Percentiles rank a stretch among this genome's conserved stretches.
Evolutionary conservation across 2,888 invertebrate genomes (phyloP).

Genomic region (Drosophila mulleri): DNA sequence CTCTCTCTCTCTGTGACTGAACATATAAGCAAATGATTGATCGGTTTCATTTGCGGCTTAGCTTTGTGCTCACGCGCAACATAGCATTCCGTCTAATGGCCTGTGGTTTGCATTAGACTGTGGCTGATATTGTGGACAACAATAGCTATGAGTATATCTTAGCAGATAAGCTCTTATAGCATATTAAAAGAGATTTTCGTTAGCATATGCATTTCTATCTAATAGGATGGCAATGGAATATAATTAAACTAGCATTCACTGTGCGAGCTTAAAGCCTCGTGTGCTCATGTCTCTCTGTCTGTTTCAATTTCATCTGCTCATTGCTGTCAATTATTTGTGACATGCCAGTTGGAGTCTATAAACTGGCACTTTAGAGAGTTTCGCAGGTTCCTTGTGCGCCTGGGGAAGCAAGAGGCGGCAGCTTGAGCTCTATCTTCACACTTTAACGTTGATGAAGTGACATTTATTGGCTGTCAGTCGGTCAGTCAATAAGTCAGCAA

Average conservation of each 20-base stretch:
- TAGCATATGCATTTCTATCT: background rate
- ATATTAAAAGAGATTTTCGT: background rate
- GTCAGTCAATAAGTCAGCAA: constrained; percentile 20
- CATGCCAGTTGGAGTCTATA: constrained; percentile 68
- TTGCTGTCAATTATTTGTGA: constrained; percentile 75
- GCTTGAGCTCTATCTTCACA: constrained; percentile 54
- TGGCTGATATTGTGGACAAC: background rate
- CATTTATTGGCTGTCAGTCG: constrained; percentile 73
- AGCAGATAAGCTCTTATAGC: background rate
- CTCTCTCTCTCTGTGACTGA: constrained; percentile 11
- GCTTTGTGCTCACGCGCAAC: background rate
- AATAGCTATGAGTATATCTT: background rate
- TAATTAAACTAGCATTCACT: background rate
- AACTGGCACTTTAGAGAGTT: constrained; percentile 66
- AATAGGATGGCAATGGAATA: background rate
- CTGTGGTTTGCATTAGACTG: background rate
- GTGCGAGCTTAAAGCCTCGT: background rate
- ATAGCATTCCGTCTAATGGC: constrained; percentile 28
- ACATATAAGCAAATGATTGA: constrained; percentile 47
- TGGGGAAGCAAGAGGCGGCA: constrained; percentile 31
- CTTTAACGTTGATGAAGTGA: constrained; percentile 67
- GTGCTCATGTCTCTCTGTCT: constrained; percentile 38
- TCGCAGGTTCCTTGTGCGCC: constrained; percentile 18
- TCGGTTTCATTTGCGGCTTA: constrained; percentile 26
- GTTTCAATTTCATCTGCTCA: constrained; percentile 64